Conservation (phyloP, 2,888 invertebrate genomes). For the Scaeva pyrastri region DNA sequence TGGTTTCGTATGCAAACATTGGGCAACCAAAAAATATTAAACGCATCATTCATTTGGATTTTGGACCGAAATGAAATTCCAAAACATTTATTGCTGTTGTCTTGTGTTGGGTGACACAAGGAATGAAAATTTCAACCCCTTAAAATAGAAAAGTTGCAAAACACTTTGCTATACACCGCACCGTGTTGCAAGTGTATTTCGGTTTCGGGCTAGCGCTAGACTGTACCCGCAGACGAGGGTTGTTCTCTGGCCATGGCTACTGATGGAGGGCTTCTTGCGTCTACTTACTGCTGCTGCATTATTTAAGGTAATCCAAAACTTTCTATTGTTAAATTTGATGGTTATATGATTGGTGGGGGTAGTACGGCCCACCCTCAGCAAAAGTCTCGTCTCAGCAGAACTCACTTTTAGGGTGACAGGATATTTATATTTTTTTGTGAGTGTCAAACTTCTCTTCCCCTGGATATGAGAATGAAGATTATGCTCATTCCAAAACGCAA, state of each 20-base stretch:
- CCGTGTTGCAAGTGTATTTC: constrained; percentile 53
- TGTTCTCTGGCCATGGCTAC: background rate
- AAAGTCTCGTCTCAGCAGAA: constrained; percentile 3
- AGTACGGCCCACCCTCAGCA: background rate
- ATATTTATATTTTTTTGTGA: constrained; percentile 12
- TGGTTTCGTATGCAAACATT: constrained; percentile 59
- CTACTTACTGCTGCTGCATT: constrained; percentile 45
- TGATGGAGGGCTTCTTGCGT: constrained; percentile 22
- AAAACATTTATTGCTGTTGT: constrained; percentile 75
- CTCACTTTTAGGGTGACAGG: constrained; percentile 29
- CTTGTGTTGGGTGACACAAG: constrained; percentile 30
- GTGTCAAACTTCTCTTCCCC: background rate
- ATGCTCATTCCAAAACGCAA: constrained; percentile 69
- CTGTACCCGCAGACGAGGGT: too few relatives aligned
- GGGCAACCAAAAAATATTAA: constrained; percentile 71
- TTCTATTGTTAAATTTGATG: constrained; percentile 68
- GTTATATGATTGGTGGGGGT: constrained; percentile 43
- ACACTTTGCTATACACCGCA: constrained; percentile 49
- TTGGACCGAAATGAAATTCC: constrained; percentile 72
- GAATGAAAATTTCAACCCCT: constrained; percentile 55
- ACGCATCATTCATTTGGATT: constrained; percentile 73
- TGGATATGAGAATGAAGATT: constrained; percentile 36
- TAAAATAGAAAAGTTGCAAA: background rate
- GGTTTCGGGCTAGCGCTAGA: background rate
- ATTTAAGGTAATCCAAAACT: constrained; percentile 74